A percentile compares a stretch with the other conserved stretches of the same genome.
These are phyloP conservation scores for Coccyzus lansbergi DNA, from an alignment of 2,797 vertebrate genomes.

Conservation along the genomic window DNA sequence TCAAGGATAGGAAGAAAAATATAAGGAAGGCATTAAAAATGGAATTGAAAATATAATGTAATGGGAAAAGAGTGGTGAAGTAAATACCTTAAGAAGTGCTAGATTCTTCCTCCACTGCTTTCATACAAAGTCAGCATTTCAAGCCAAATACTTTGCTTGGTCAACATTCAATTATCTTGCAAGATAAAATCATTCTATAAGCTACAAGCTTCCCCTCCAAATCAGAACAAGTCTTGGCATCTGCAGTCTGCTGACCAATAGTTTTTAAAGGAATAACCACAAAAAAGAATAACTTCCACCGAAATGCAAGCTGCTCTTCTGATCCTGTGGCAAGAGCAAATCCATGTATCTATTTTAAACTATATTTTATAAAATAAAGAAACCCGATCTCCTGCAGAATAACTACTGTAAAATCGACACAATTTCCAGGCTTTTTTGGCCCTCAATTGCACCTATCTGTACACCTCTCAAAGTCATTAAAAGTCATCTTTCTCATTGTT, in stretches of 20 bases:
- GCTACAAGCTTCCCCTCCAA: background rate
- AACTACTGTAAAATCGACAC: background rate
- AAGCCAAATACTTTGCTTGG: background rate
- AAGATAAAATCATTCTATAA: slow-evolving; percentile 28
- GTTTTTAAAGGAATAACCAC: background rate
- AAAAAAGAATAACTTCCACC: background rate
- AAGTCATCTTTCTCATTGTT: background rate
- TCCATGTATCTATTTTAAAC: background rate
- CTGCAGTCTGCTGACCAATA: background rate
- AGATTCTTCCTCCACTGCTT: background rate
- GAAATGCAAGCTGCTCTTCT: slow-evolving; percentile 4
- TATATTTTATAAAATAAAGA: background rate
- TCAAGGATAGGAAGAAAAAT: background rate
- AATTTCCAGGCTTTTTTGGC: background rate
- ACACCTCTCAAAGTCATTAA: background rate
- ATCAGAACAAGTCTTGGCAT: background rate
- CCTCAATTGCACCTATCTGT: background rate
- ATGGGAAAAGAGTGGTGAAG: background rate
- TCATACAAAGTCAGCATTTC: background rate
- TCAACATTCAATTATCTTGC: background rate
- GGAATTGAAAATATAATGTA: background rate
- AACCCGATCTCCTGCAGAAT: background rate
- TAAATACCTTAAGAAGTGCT: background rate
- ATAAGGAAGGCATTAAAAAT: background rate
- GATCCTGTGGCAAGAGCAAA: background rate